These are phyloP conservation scores for Motacilla alba DNA, from an alignment of 2,113 vertebrate species.

Conservation along the genomic window DNA sequence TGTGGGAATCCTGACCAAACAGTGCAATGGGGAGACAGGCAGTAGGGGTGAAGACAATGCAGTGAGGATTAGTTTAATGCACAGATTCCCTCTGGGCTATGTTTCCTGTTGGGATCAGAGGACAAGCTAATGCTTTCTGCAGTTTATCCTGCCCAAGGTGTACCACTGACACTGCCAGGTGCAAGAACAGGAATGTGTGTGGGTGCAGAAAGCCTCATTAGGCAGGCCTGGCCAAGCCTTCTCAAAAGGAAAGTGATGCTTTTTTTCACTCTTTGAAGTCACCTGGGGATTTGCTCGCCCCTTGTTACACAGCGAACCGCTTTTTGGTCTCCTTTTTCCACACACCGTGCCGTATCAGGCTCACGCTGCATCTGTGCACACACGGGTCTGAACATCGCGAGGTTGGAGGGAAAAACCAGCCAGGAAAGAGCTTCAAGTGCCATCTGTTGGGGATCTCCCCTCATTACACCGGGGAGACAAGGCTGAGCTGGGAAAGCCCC, in stretches of 20 bases:
- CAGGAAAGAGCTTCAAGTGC: background rate
- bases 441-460: slow-evolving; percentile 33
- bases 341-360: background rate
- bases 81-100: background rate
- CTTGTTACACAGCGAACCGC: background rate
- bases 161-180: background rate
- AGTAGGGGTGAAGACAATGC: background rate
- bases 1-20: background rate
- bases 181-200: background rate
- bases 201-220: background rate
- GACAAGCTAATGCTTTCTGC: background rate
- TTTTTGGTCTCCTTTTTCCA: background rate
- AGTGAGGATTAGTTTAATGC: background rate
- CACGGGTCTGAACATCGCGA: background rate
- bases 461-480: background rate
- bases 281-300: background rate
- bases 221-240: slow-evolving; percentile 3
- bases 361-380: rapidly evolving
- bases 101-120: background rate
- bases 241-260: background rate
- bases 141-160: background rate
- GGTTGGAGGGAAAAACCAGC: rapidly evolving
- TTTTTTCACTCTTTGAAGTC: background rate
- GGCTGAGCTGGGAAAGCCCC: background rate
- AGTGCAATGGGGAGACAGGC: background rate